These are phyloP conservation scores for Gasterosteus nipponicus DNA, from an alignment of 2,113 vertebrate genomes.

Conservation along the genomic window DNA sequence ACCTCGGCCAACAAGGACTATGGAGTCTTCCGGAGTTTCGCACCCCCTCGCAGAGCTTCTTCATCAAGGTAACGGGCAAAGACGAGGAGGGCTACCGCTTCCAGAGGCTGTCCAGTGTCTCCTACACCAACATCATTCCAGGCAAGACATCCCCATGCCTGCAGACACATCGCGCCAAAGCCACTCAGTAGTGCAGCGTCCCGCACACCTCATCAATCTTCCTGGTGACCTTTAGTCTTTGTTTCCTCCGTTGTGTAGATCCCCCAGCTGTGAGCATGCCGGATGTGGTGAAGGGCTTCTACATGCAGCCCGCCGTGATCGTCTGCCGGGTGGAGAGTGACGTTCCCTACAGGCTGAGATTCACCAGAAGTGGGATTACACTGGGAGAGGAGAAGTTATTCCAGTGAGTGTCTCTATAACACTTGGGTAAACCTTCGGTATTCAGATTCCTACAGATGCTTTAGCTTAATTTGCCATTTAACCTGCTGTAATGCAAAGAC, in stretches of 20 bases:
- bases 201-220: conserved; percentile 67
- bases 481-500: conserved; percentile 17
- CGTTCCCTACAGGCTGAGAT: conserved; percentile 87
- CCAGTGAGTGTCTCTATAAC: conserved; percentile 79
- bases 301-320: conserved; percentile 81
- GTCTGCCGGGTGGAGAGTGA: conserved; percentile 87
- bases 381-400: conserved; percentile 84
- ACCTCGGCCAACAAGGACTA: conserved; percentile 80
- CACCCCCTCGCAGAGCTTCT: conserved; percentile 87
- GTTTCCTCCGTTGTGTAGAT: conserved; percentile 74
- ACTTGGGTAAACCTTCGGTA: conserved; percentile 9
- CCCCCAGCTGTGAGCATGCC: conserved; percentile 89
- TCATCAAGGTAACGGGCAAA: conserved; percentile 88
- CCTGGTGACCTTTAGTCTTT: conserved; percentile 49
- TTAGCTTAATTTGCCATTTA: conserved; percentile 26
- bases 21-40: conserved; percentile 87
- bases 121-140: conserved; percentile 90
- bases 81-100: conserved; percentile 86
- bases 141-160: conserved; percentile 68
- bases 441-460: conserved; percentile 28
- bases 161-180: conserved; percentile 19
- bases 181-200: conserved; percentile 18
- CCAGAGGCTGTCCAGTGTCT: conserved; percentile 92
- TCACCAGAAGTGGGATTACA: conserved; percentile 78
- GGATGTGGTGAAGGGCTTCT: conserved; percentile 81